Conservation (phyloP, 1,140 invertebrate species). For the Meloidogyne hapla region DNA sequence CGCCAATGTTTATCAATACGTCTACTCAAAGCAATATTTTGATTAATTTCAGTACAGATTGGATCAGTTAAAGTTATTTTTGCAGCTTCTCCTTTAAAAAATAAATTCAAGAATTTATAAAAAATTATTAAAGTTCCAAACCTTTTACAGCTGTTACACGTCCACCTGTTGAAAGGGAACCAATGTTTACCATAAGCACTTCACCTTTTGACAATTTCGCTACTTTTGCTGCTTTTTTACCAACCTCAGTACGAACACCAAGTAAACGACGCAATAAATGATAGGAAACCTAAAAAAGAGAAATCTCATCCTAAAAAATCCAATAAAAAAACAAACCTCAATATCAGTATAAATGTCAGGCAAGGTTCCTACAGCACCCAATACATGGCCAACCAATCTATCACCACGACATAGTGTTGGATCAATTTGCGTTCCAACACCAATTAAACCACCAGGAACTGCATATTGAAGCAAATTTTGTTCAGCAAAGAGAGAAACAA, state of each 20-base stretch:
- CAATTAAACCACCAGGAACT: constrained; percentile 88
- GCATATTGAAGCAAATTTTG: constrained; percentile 98
- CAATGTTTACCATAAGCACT: constrained; percentile 95
- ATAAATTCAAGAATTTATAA: constrained; percentile 8
- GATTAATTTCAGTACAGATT: constrained; percentile 95
- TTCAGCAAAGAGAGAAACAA: constrained; percentile 96
- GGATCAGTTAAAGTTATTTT: constrained; percentile 95
- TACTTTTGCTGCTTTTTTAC: constrained; percentile 91
- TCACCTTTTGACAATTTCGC: constrained; percentile 84
- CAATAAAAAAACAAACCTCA: constrained; percentile 72
- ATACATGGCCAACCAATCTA: constrained; percentile 86
- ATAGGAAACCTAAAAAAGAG: constrained; percentile 74
- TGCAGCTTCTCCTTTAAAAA: constrained; percentile 77
- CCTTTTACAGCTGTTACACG: constrained; percentile 88
- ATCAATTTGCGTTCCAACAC: constrained; percentile 98
- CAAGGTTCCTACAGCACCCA: constrained; percentile 92
- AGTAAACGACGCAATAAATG: constrained; percentile 89
- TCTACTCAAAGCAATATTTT: constrained; percentile 95
- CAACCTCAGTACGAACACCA: constrained; percentile 95
- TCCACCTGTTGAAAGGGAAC: constrained; percentile 94
- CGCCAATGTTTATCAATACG: constrained; percentile 99
- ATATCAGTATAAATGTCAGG: constrained; percentile 97
- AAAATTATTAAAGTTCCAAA: constrained; percentile 13
- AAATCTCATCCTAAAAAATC: too few species aligned
- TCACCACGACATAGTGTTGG: constrained; percentile 95